phyloP scores from a whole-genome alignment of 2,113 vertebrate species.

The Pogonocichla stellata region DNA sequence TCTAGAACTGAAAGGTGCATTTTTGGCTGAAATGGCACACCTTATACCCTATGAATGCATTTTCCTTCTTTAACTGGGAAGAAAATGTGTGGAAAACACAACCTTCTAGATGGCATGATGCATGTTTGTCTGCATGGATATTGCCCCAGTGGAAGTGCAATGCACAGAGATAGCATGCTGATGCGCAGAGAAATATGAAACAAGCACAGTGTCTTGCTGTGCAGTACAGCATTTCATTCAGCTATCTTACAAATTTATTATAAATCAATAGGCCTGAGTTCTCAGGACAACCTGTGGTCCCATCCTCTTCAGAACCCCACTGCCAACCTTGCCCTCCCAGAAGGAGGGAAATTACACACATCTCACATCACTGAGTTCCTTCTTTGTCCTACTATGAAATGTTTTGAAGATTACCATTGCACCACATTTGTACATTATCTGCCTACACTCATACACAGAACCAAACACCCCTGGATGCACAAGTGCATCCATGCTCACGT shows the following conservation, averaged over 20 bases:
- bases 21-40: background rate
- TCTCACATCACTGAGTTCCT: background rate
- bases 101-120: background rate
- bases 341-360: background rate
- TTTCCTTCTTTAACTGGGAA: background rate
- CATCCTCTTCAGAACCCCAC: background rate
- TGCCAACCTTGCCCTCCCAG: background rate
- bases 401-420: background rate
- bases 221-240: background rate
- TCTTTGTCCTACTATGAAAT: background rate
- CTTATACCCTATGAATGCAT: background rate
- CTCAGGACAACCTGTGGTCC: background rate
- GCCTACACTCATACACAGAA: background rate
- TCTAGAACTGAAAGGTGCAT: background rate
- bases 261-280: background rate
- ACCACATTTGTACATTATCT: background rate
- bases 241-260: background rate
- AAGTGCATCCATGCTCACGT: rapidly evolving
- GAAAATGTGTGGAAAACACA: background rate
- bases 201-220: background rate
- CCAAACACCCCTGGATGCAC: no score
- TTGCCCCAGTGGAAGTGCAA: background rate
- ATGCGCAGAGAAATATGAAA: background rate
- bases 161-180: background rate
- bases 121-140: background rate